A percentile compares a stretch with the other conserved stretches of the same genome.
phyloP scores from a whole-genome alignment of 2,113 vertebrate genomes.

The Pituophis catenifer region DNA sequence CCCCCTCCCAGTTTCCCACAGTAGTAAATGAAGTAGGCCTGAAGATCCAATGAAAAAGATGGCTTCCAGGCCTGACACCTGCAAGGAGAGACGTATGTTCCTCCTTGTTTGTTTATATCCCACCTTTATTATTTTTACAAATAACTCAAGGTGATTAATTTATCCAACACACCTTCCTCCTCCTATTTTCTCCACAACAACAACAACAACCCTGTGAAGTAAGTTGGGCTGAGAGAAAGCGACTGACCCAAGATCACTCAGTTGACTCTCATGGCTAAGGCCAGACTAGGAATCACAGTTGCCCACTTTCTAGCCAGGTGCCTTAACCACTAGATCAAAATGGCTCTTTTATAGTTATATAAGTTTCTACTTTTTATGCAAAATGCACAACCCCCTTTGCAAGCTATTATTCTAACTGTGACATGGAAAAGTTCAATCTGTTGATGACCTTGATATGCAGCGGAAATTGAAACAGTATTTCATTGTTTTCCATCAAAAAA shows the following conservation, averaged over 20 bases:
- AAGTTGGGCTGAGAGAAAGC: neutral
- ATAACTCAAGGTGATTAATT: no score
- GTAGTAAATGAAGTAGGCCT: no score
- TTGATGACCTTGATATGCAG: slow-evolving; percentile 11
- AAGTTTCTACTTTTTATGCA: neutral
- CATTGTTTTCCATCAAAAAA: neutral
- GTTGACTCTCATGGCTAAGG: neutral
- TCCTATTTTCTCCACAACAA: neutral
- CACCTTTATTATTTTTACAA: no score
- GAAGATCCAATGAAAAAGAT: no score
- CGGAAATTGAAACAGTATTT: neutral
- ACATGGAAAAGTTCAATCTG: neutral
- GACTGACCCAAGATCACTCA: neutral
- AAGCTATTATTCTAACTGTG: neutral
- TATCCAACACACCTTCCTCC: neutral
- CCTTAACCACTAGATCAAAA: neutral
- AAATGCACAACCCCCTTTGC: neutral
- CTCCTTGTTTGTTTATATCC: neutral
- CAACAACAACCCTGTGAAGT: neutral
- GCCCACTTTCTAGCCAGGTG: neutral
- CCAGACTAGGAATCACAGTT: neutral
- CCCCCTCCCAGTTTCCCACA: no score
- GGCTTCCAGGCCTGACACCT: neutral
- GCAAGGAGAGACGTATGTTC: neutral
- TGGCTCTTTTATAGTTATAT: neutral